Evolutionary conservation across 1,140 invertebrate genomes (phyloP).

Genomic region (Drosophila saltans): DNA sequence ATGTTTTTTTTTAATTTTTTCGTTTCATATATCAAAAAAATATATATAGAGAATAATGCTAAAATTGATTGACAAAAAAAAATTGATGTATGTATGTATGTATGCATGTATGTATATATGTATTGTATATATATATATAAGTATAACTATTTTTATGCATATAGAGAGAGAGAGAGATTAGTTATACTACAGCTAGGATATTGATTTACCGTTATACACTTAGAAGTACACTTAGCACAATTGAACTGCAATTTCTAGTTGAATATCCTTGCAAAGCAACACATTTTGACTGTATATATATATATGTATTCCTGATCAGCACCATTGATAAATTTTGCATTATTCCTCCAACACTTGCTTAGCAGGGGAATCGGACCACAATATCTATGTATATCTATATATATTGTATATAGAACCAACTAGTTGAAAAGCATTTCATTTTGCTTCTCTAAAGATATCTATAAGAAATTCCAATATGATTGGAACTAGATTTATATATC

Average conservation of each 20-base stretch:
- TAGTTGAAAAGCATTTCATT: no score
- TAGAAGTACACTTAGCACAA: slow-evolving; percentile 78
- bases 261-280: background rate
- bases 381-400: background rate
- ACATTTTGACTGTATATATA: background rate
- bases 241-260: slow-evolving; percentile 52
- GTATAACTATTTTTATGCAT: slow-evolving; percentile 27
- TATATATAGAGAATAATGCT: slow-evolving; percentile 25
- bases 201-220: slow-evolving; percentile 71
- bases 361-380: background rate
- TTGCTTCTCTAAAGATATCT: no score
- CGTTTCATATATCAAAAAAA: slow-evolving; percentile 60
- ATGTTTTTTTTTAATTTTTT: no score
- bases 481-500: no score
- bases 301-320: slow-evolving; percentile 4
- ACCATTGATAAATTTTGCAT: background rate
- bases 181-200: slow-evolving; percentile 65
- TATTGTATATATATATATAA: slow-evolving; percentile 33
- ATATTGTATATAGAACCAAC: background rate
- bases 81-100: slow-evolving; percentile 13
- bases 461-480: no score
- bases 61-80: background rate
- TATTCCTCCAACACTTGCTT: no score
- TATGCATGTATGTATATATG: slow-evolving; percentile 15
- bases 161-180: slow-evolving; percentile 20